Conservation (phyloP, 2,797 vertebrate species). For the Pelochelys cantorii region DNA sequence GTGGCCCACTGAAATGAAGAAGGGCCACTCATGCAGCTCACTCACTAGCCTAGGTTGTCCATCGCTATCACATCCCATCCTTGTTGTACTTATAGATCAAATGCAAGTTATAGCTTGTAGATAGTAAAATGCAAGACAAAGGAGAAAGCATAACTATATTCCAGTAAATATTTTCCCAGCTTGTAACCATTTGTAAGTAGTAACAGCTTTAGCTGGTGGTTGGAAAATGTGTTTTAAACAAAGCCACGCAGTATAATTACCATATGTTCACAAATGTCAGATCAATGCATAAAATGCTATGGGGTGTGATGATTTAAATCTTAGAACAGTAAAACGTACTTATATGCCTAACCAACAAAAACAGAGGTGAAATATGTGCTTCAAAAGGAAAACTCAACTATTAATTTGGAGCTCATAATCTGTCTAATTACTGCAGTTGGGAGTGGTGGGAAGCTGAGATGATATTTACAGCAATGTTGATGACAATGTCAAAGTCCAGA, state of each 20-base stretch:
- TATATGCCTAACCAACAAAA: slow-evolving; percentile 18
- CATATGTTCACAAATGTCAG: slow-evolving; percentile 8
- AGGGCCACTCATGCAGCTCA: no score
- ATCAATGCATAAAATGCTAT: background rate
- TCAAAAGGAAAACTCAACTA: background rate
- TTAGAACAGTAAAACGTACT: slow-evolving; percentile 27
- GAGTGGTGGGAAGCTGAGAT: background rate
- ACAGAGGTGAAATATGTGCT: slow-evolving; percentile 7
- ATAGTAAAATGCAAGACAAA: background rate
- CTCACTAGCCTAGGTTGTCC: no score
- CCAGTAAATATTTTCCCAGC: background rate
- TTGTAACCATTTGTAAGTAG: background rate
- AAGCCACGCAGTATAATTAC: background rate
- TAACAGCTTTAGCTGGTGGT: background rate
- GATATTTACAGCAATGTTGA: background rate
- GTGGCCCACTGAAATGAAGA: no score
- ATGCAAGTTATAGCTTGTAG: background rate
- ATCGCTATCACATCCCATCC: background rate
- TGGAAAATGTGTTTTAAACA: background rate
- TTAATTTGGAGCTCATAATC: background rate
- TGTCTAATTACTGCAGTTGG: slow-evolving; percentile 9
- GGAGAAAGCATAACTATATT: slow-evolving; percentile 7
- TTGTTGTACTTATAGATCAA: slow-evolving; percentile 46
- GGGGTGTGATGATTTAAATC: background rate
- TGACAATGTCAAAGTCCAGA: background rate